Conservation (phyloP, 2,888 invertebrate genomes). For the Drosophila rubida region DNA sequence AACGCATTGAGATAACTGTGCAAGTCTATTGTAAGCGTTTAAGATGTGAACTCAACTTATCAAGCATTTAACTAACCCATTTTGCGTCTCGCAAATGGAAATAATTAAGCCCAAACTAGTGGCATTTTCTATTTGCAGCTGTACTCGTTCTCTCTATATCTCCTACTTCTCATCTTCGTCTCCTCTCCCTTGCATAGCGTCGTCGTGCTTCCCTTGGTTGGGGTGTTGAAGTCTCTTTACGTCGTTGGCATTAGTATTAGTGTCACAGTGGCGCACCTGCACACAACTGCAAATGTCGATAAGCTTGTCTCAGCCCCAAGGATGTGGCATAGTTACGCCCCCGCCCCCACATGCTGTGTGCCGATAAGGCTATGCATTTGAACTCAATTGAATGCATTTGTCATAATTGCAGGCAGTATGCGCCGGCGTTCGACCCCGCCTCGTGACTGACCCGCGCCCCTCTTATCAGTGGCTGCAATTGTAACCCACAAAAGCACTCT, state of each 20-base stretch:
- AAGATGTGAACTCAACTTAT: not conserved
- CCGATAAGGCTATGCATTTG: constrained; percentile 63
- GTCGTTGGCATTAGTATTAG: constrained; percentile 30
- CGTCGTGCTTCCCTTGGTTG: constrained; percentile 10
- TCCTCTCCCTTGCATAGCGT: constrained; percentile 1
- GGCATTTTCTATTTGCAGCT: not conserved
- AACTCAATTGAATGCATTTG: constrained; percentile 74
- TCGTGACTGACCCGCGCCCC: not conserved
- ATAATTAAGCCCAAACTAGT: constrained; percentile 11
- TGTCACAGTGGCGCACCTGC: constrained; percentile 39
- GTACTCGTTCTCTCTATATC: not conserved
- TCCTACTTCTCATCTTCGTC: not conserved
- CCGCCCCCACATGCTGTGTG: constrained; percentile 10
- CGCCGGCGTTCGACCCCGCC: not conserved
- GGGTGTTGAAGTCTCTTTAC: not conserved
- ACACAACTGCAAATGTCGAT: constrained; percentile 42
- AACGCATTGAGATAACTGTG: not conserved
- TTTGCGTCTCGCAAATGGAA: not conserved
- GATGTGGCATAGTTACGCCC: constrained; percentile 6
- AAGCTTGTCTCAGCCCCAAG: constrained; percentile 26
- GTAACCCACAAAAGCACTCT: constrained; percentile 34
- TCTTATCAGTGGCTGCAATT: constrained; percentile 39
- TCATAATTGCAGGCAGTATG: constrained; percentile 64
- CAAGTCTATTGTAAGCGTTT: not conserved
- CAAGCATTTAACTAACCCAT: not conserved